Evolutionary conservation across 2,797 vertebrate species (phyloP).

Genomic region (Muraenolepis orangiensis): DNA sequence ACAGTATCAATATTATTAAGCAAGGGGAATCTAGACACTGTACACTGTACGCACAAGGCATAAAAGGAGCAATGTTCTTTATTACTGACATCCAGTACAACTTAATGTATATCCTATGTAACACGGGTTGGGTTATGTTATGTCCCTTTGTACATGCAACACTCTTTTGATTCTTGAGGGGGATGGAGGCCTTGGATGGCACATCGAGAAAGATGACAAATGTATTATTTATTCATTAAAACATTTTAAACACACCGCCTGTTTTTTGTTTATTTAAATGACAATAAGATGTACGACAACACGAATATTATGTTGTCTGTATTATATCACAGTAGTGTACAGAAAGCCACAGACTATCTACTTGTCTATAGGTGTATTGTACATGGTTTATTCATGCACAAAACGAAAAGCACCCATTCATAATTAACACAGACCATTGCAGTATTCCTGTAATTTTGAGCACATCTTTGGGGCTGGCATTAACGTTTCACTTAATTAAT

Average conservation of each 20-base stretch:
- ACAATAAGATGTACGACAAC: not conserved
- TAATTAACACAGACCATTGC: not conserved
- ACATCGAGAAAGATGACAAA: slow-evolving; percentile 36
- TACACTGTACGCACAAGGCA: slow-evolving; percentile 1
- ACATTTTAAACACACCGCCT: slow-evolving; percentile 20
- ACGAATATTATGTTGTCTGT: not conserved
- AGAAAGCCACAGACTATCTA: not conserved
- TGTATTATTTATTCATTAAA: slow-evolving; percentile 57
- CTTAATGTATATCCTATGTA: not conserved
- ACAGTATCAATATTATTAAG: not conserved
- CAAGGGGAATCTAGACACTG: slow-evolving; percentile 5
- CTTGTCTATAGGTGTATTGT: not conserved
- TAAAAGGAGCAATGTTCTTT: slow-evolving; percentile 2
- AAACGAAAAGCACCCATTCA: not conserved
- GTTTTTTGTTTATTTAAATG: not conserved
- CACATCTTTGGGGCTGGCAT: too few species aligned
- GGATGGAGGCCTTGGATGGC: slow-evolving; percentile 17
- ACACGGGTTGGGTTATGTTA: slow-evolving; percentile 18
- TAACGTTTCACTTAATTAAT: too few species aligned
- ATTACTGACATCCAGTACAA: not conserved
- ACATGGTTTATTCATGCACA: not conserved
- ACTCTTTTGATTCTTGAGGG: slow-evolving; percentile 32
- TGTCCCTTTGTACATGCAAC: slow-evolving; percentile 12
- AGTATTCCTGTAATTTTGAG: too few species aligned
- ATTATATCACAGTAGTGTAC: not conserved